phyloP scores from a whole-genome alignment of 2,888 invertebrate species.

The Acrocyrtus sp. region DNA sequence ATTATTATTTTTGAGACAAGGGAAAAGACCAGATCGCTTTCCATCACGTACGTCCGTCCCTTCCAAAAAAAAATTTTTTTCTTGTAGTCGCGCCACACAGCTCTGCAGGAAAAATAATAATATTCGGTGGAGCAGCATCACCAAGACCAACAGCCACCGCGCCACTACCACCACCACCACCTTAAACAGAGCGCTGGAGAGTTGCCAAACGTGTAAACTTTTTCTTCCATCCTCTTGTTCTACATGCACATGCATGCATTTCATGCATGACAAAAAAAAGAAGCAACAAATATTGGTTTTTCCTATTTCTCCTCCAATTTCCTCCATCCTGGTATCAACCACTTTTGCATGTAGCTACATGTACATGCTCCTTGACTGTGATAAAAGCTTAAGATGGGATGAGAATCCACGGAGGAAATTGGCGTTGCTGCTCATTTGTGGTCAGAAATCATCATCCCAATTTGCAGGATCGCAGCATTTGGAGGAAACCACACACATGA shows the following conservation, averaged over 20 bases:
- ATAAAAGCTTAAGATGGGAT: constrained; percentile 6
- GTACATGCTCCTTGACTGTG: constrained; percentile 6
- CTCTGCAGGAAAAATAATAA: too few relatives aligned
- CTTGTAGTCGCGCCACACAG: constrained; percentile 5
- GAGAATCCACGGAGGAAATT: constrained; percentile 26
- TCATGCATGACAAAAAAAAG: constrained; percentile 2
- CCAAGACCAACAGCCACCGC: not conserved
- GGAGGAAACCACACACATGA: constrained; percentile 3
- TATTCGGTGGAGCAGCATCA: too few relatives aligned
- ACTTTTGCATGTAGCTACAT: too few relatives aligned
- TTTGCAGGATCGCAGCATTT: constrained; percentile 21
- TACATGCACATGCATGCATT: constrained; percentile 14
- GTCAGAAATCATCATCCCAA: constrained; percentile 42
- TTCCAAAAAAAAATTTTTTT: too few relatives aligned
- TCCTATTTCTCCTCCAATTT: constrained; percentile 2
- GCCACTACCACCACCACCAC: too few relatives aligned
- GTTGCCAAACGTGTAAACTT: not conserved
- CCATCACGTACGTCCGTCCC: constrained; percentile 28
- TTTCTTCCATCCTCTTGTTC: constrained; percentile 8
- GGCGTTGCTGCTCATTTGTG: constrained; percentile 38
- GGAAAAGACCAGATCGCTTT: constrained; percentile 44
- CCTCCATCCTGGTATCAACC: constrained; percentile 10
- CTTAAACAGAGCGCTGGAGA: too few relatives aligned
- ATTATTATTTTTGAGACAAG: constrained; percentile 49
- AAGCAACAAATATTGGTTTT: constrained; percentile 49